These are phyloP conservation scores for Dicycla oo DNA, from an alignment of 2,888 invertebrate species.

Conservation along the genomic window DNA sequence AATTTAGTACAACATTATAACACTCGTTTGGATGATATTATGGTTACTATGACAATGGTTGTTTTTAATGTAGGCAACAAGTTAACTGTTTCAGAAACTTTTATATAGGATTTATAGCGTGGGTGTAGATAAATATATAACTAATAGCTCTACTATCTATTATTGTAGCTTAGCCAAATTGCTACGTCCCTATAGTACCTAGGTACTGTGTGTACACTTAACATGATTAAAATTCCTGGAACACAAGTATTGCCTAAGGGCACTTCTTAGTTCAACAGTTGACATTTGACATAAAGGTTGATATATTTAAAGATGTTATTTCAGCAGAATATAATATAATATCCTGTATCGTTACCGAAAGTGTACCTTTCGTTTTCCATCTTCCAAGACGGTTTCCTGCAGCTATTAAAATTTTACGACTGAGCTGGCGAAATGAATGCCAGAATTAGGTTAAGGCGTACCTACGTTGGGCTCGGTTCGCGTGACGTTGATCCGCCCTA, in stretches of 20 bases:
- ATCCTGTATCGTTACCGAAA: slow-evolving; percentile 66
- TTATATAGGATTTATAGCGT: too few relatives aligned
- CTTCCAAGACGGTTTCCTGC: slow-evolving; percentile 81
- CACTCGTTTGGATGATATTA: too few relatives aligned
- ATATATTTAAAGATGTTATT: slow-evolving; percentile 26
- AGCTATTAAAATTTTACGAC: slow-evolving; percentile 89
- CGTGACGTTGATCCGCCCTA: slow-evolving; percentile 78
- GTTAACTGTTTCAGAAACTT: too few relatives aligned
- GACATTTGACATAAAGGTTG: slow-evolving; percentile 8
- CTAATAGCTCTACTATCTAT: too few relatives aligned
- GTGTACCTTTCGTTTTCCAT: slow-evolving; percentile 77
- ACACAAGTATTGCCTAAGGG: not conserved
- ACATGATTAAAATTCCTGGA: not conserved
- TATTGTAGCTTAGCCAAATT: too few relatives aligned
- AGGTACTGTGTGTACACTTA: not conserved
- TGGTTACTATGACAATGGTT: too few relatives aligned
- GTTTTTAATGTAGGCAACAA: too few relatives aligned
- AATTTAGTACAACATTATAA: too few relatives aligned
- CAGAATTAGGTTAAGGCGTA: slow-evolving; percentile 88
- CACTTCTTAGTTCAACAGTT: not conserved
- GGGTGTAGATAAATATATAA: too few relatives aligned
- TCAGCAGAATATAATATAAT: slow-evolving; percentile 32
- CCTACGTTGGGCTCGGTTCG: slow-evolving; percentile 78
- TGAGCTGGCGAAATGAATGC: slow-evolving; percentile 88
- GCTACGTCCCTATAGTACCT: too few relatives aligned